Evolutionary conservation across 2,113 vertebrate genomes (phyloP).

Genomic region (Uria lomvia): DNA sequence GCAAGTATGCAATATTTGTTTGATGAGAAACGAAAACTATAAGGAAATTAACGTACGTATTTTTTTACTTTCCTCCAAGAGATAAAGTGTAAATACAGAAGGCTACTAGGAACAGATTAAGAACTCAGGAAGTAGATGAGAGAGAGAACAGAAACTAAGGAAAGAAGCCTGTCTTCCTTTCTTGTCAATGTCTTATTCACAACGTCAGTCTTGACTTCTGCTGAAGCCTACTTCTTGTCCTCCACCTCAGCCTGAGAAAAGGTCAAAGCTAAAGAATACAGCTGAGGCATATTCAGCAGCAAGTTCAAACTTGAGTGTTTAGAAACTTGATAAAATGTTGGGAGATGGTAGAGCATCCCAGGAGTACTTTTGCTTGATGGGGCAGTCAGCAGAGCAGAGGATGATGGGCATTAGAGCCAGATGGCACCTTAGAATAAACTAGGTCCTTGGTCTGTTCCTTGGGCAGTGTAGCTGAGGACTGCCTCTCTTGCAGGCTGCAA

Average conservation of each 20-base stretch:
- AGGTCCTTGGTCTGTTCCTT: background rate
- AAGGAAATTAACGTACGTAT: accelerated
- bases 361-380: background rate
- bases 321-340: background rate
- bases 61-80: background rate
- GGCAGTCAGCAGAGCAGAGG: background rate
- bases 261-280: background rate
- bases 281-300: background rate
- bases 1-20: background rate
- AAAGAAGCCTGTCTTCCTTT: background rate
- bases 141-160: background rate
- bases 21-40: background rate
- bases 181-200: background rate
- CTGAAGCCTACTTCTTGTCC: background rate
- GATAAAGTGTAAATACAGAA: background rate
- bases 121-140: background rate
- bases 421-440: background rate
- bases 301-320: background rate
- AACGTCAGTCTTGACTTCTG: background rate
- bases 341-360: background rate
- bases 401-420: background rate
- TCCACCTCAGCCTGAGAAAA: background rate
- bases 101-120: background rate
- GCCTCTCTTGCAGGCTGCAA: background rate
- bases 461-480: background rate